Evolutionary conservation across 2,113 vertebrate genomes (phyloP).

Genomic region (pig (Sus scrofa)): DNA sequence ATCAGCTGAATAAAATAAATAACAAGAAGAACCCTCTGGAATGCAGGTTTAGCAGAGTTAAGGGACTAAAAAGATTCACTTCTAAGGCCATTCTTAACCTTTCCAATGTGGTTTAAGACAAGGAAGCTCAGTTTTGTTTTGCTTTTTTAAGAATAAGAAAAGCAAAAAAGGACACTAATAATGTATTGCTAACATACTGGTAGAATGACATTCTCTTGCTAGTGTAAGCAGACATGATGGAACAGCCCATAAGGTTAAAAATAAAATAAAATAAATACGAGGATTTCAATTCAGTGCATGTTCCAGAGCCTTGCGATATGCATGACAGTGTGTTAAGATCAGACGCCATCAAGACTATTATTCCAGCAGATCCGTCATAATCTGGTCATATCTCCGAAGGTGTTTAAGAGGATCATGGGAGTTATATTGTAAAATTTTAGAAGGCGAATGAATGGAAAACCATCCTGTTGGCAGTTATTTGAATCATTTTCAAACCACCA

Average conservation of each 20-base stretch:
- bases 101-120: slow-evolving; percentile 23
- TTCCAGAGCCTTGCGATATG: background rate
- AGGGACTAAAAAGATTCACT: background rate
- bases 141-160: background rate
- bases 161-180: background rate
- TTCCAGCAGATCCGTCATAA: background rate
- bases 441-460: background rate
- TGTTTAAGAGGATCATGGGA: background rate
- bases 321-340: background rate
- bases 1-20: slow-evolving; percentile 81
- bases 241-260: background rate
- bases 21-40: slow-evolving; percentile 48
- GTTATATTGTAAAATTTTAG: background rate
- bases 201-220: background rate
- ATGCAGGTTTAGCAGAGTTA: slow-evolving; percentile 57
- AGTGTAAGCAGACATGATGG: background rate
- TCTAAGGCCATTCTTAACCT: background rate
- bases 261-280: background rate
- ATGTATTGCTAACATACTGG: background rate
- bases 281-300: background rate
- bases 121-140: slow-evolving; percentile 4
- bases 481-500: background rate
- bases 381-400: background rate
- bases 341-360: background rate
- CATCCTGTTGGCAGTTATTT: background rate